Percentiles rank a stretch among this genome's conserved stretches.
Evolutionary conservation across 2,797 vertebrate species (phyloP).

Genomic region (Arctocebus calabarensis): DNA sequence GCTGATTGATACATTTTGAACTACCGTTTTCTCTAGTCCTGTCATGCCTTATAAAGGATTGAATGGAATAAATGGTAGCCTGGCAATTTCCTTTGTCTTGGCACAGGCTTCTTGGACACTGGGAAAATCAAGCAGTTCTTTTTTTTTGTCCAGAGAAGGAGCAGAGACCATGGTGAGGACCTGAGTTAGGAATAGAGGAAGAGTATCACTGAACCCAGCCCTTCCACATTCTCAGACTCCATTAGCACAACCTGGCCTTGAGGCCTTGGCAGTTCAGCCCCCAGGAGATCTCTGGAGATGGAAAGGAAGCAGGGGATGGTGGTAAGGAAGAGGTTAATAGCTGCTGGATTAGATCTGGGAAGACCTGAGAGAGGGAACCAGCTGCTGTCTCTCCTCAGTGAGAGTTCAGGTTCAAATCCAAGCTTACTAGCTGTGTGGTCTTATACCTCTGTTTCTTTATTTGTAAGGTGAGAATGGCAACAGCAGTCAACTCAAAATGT

Average conservation of each 20-base stretch:
- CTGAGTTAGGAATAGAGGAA: background rate
- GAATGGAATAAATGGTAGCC: conserved; percentile 7
- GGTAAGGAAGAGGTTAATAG: background rate
- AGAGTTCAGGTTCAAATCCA: background rate
- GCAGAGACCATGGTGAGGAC: background rate
- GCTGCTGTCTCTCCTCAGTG: background rate
- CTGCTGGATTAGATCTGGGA: background rate
- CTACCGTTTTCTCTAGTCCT: background rate
- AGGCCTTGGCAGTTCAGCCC: background rate
- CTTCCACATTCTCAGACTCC: background rate
- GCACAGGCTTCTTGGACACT: background rate
- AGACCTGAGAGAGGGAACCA: background rate
- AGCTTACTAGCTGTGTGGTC: background rate
- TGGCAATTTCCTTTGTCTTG: background rate
- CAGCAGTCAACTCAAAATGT: background rate
- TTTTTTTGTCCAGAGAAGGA: background rate
- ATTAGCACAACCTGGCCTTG: background rate
- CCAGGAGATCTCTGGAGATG: background rate
- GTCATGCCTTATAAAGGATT: background rate
- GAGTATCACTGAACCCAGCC: fast-evolving
- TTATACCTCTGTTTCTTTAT: background rate
- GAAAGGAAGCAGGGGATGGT: too few species aligned
- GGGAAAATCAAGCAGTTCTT: background rate
- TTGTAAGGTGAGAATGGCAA: background rate
- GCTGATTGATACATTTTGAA: background rate